phyloP scores from a whole-genome alignment of 2,797 vertebrate species.

The Melopsittacus undulatus region DNA sequence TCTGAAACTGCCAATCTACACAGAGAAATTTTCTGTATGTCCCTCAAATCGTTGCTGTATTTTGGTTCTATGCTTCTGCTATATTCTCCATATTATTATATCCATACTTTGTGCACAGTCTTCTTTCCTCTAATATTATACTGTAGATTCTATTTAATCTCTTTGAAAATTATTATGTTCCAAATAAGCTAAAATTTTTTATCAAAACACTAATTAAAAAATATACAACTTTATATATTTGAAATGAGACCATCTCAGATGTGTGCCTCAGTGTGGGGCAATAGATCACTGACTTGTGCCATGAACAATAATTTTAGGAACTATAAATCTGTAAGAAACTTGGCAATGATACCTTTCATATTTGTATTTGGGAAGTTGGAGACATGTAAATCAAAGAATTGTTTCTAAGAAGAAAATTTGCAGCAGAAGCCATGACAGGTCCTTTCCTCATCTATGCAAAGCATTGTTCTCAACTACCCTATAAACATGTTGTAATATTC shows the following conservation, averaged over 20 bases:
- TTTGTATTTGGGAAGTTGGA: background rate
- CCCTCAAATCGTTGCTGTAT: background rate
- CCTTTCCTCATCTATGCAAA: background rate
- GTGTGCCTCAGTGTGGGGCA: background rate
- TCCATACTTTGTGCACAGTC: background rate
- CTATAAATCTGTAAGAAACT: background rate
- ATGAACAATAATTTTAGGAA: slow-evolving; percentile 19
- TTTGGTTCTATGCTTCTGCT: background rate
- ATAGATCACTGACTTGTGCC: background rate
- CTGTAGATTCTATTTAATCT: slow-evolving; percentile 26
- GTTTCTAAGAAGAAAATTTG: background rate
- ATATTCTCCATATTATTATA: background rate
- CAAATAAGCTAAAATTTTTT: background rate
- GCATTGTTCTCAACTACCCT: background rate
- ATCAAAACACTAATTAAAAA: background rate
- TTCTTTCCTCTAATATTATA: slow-evolving; percentile 3
- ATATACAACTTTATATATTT: background rate
- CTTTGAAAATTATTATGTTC: background rate
- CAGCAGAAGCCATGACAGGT: background rate
- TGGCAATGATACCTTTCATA: background rate
- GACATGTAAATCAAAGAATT: slow-evolving; percentile 36
- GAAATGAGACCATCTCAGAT: background rate
- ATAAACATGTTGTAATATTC: background rate
- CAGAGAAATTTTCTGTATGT: background rate
- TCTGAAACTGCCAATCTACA: background rate